These are phyloP conservation scores for Polydrusus pterygomalis DNA, from an alignment of 2,888 invertebrate species.

Conservation along the genomic window DNA sequence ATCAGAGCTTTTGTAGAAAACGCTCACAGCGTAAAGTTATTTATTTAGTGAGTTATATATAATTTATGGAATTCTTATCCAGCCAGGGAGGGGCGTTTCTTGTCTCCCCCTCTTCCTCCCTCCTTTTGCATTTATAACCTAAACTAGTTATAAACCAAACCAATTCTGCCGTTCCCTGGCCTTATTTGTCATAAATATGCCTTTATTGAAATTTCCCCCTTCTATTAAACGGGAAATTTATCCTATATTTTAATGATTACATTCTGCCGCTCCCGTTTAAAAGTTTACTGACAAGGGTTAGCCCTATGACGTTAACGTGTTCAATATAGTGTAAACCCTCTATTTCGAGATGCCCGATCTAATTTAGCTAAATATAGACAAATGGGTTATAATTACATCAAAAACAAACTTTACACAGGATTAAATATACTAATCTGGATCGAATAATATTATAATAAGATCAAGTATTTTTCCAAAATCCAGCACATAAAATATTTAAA, in stretches of 20 bases:
- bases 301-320: neutral
- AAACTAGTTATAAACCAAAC: too few species aligned
- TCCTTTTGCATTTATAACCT: too few species aligned
- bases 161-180: too few species aligned
- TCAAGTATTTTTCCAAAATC: too few species aligned
- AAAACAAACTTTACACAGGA: neutral
- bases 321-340: constrained; percentile 9
- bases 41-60: too few species aligned
- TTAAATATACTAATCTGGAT: neutral
- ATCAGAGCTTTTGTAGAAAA: too few species aligned
- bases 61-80: too few species aligned
- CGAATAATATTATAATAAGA: too few species aligned
- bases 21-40: too few species aligned
- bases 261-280: neutral
- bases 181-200: neutral
- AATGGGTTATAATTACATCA: neutral
- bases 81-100: too few species aligned
- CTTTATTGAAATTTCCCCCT: neutral
- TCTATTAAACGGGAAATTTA: neutral
- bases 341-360: neutral
- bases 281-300: constrained; percentile 19
- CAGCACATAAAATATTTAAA: too few species aligned
- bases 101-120: too few species aligned
- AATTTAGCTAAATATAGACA: neutral
- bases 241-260: neutral